Base-by-base conservation (phyloP, 2,888 invertebrate species). In the Zeuzera pyrina region DNA sequence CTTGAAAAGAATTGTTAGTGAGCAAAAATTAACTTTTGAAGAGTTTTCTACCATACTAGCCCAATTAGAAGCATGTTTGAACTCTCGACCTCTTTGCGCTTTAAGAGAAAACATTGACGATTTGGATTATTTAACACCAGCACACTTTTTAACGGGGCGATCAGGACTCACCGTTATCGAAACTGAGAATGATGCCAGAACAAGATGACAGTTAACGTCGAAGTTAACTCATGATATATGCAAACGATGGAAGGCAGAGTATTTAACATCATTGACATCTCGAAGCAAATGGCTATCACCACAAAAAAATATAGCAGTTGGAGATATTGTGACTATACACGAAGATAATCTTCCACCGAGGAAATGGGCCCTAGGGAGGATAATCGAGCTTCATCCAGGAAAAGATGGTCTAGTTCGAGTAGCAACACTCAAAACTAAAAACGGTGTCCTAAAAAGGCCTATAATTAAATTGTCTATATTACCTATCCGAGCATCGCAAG, bases 171-270 rank as follows among this genome's bases (percentile, higher is more conserved):
- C n/a, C n/a, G n/a, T n/a, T n/a, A n/a, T n/a, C n/a, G 32, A 41
- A 12, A 41, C 40, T 2, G 32, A 36, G 27, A 30, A 25, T 15
- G 38, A 40, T 19, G 19, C 14, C 5, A 22, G 34, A 11, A 39
- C 36, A 10, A 31, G 36, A n/a, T 39, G 39, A 36, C 27, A 32
- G 6, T 19, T 39, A 7, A 32, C 30, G n/a, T 15, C 23, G 11
- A 34, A 34, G 14, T 28, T 39, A 24, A 7, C 16, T 5, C 4
- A 16, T 16, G 16, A 16, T 16, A 16, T 16, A 16, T 16, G 16
- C 5, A 16, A 16, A 16, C 4, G 7, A 16, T 16, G 16, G 16
- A 16, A 16, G 7, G 16, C 16, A 7, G 16, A 16, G 16, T 4
- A 16, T 16, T 7, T 16, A 16, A 2, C 29, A 19, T 7, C 4